Percentiles rank a stretch among this genome's conserved stretches.
These are phyloP conservation scores for Argyresthia goedartella DNA, from an alignment of 2,888 invertebrate genomes.

Conservation along the genomic window DNA sequence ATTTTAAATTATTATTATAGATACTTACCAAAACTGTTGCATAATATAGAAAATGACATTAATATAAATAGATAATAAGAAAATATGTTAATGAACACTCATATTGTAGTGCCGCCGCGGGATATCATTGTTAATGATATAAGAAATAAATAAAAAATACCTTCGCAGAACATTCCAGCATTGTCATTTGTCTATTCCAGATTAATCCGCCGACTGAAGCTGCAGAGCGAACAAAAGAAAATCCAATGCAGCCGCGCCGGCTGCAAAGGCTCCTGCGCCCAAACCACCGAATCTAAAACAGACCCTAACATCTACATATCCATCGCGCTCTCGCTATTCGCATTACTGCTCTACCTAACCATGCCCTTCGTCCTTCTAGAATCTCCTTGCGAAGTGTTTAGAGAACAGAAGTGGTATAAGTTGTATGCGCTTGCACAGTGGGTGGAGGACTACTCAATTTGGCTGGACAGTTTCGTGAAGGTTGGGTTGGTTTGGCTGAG, in stretches of 20 bases:
- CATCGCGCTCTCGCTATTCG: conserved; percentile 26
- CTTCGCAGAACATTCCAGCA: not conserved
- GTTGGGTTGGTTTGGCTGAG: not conserved
- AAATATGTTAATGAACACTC: too few species aligned
- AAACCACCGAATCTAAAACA: not conserved
- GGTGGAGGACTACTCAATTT: conserved; percentile 19
- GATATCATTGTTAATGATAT: too few species aligned
- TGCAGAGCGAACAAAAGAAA: not conserved
- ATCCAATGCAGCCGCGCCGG: not conserved
- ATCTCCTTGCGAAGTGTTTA: conserved; percentile 26
- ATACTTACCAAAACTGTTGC: too few species aligned
- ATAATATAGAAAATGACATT: too few species aligned
- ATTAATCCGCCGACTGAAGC: not conserved
- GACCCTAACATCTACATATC: conserved; percentile 25
- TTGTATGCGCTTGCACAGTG: conserved; percentile 18
- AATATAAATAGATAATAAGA: too few species aligned
- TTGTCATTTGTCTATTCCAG: not conserved
- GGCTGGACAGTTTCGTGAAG: conserved; percentile 20
- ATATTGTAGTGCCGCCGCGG: too few species aligned
- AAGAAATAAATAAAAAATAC: too few species aligned
- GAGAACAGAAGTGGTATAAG: conserved; percentile 12
- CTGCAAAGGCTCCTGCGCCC: not conserved
- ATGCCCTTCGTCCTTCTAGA: conserved; percentile 29
- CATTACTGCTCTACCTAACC: conserved; percentile 25
- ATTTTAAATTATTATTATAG: too few species aligned